Evolutionary conservation across 2,888 invertebrate genomes (phyloP).

Genomic region (Keiferia lycopersicella): DNA sequence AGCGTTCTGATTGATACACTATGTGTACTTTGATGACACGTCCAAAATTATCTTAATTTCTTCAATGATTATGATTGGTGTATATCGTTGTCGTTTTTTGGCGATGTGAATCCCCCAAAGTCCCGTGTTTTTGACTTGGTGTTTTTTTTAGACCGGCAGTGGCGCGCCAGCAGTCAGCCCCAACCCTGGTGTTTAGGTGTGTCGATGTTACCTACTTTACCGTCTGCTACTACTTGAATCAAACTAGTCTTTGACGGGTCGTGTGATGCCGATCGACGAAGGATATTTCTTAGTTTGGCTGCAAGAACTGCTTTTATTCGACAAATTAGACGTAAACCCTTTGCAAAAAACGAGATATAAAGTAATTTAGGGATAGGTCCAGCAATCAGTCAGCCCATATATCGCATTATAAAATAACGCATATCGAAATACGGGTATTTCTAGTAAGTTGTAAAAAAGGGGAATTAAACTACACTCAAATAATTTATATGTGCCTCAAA

Average conservation of each 20-base stretch:
- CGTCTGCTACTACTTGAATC: conserved; percentile 63
- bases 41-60: neutral
- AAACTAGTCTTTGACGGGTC: conserved; percentile 33
- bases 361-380: too few species aligned
- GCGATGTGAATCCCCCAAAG: conserved; percentile 38
- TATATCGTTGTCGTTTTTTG: conserved; percentile 41
- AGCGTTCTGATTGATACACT: neutral
- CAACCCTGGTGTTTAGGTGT: conserved; percentile 82
- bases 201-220: conserved; percentile 76
- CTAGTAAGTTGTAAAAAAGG: too few species aligned
- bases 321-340: neutral
- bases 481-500: too few species aligned
- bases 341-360: too few species aligned
- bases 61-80: conserved; percentile 39
- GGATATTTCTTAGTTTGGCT: neutral
- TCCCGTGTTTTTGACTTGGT: conserved; percentile 52
- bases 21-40: neutral
- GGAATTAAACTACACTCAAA: too few species aligned
- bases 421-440: too few species aligned
- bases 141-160: conserved; percentile 82
- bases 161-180: conserved; percentile 81
- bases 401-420: too few species aligned
- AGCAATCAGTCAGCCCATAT: too few species aligned
- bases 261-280: conserved; percentile 18
- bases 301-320: neutral